Evolutionary conservation across 2,113 vertebrate genomes (phyloP), one percentile per base, ranked within the genome.

Genomic region (Synodontis membranacea): DNA sequence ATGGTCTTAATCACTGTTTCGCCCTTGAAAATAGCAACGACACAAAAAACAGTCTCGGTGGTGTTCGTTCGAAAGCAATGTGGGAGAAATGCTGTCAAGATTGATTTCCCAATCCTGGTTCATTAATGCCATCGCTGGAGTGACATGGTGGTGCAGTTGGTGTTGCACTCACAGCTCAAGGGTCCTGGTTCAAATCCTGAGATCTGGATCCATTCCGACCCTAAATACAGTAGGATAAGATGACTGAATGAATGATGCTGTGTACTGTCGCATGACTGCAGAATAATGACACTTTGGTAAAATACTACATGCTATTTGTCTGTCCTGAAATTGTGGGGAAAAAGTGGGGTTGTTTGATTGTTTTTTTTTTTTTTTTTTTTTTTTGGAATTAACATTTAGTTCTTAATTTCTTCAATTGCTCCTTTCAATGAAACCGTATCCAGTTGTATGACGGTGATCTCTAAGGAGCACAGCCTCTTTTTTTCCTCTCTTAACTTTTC

Each of bases 361-460:
- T 72, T 25, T 5, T 70, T 39, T 23, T 19, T 15, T 3, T 68
- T 42, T 72, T 25, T 5, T 70, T 39, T 23, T 12, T 50, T 52
- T 52, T 4, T 52, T 19, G 0, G 15, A 44, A 72, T 42, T 25
- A 44, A 3, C 39, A 44, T 5, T 56, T 52, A 1, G n/a, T 31
- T 79, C 31, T 34, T 70, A 23, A 12, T 52, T n/a, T 46, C 31
- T 54, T 79, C 8, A 79, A 52, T 79, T 19, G 50, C 9, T 9
- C 34, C 12, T 56, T 23, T 42, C 37, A 44, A 72, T 5, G 37
- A 42, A 25, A 11, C 21, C 5, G 6, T 46, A 75, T 46, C 72
- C 21, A 39, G 68, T 21, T 72, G 19, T 9, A 52, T n/a, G n/a
- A 19, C 91, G 88, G 82, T 89, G 91, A 91, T 90, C 84, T 92